A percentile compares a stretch with the other conserved stretches of the same genome.
Evolutionary conservation across 2,888 invertebrate genomes (phyloP).

Genomic region (Synanthedon tipuliformis): DNA sequence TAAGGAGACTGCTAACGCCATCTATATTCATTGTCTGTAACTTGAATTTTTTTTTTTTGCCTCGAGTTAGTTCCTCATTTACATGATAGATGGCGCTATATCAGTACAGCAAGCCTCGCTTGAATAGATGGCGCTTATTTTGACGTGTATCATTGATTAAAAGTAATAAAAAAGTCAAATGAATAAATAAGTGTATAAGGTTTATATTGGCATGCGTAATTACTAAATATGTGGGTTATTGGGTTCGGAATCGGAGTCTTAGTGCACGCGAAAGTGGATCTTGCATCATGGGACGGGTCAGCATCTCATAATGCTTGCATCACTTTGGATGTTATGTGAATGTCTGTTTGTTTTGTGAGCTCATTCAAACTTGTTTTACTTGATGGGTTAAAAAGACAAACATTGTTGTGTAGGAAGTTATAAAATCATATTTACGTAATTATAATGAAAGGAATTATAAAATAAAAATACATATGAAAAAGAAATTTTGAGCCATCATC

Average conservation of each 20-base stretch:
- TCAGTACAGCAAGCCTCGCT: background rate
- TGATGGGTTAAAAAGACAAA: background rate
- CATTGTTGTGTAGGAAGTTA: too few relatives aligned
- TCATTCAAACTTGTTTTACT: background rate
- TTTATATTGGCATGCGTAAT: conserved; percentile 23
- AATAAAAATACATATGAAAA: too few relatives aligned
- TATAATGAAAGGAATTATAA: too few relatives aligned
- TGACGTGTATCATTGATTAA: conserved; percentile 1
- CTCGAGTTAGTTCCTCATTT: too few relatives aligned
- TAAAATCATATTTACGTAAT: too few relatives aligned
- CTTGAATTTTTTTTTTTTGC: too few relatives aligned
- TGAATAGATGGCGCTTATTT: conserved; percentile 23
- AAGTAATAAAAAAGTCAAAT: conserved; percentile 13
- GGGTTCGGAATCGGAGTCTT: conserved; percentile 41
- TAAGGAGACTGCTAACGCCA: too few relatives aligned
- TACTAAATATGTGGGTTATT: conserved; percentile 46
- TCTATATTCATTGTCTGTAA: too few relatives aligned
- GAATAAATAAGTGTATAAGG: conserved; percentile 13
- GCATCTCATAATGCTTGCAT: conserved; percentile 35
- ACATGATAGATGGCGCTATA: background rate
- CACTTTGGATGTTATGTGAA: conserved; percentile 19
- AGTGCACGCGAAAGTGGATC: conserved; percentile 53
- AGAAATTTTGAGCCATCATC: too few relatives aligned
- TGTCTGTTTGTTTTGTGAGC: background rate
- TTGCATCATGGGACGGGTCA: conserved; percentile 52